Conservation (phyloP, 2,797 vertebrate genomes). For the Danio kyathit region DNA sequence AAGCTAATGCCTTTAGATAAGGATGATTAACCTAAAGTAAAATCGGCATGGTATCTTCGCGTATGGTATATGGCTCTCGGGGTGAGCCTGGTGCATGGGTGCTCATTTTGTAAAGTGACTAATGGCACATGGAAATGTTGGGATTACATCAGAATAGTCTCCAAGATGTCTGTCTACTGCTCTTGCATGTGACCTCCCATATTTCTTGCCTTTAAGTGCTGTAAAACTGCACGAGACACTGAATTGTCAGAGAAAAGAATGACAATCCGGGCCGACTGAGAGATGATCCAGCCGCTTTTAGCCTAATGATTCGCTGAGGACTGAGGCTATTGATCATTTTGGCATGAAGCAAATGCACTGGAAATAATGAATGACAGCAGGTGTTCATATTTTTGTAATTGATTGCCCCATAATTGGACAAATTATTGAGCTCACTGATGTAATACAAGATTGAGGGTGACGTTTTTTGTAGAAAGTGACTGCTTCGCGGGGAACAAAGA, state of each 20-base stretch:
- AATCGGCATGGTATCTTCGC: slow-evolving; percentile 42
- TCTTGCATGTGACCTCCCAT: slow-evolving; percentile 50
- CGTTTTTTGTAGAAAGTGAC: slow-evolving; percentile 64
- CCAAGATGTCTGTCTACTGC: slow-evolving; percentile 46
- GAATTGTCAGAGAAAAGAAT: slow-evolving; percentile 56
- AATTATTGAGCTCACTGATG: slow-evolving; percentile 74
- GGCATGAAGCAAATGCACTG: slow-evolving; percentile 62
- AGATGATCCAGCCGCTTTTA: slow-evolving; percentile 58
- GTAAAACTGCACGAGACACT: slow-evolving; percentile 47
- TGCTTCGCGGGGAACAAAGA: slow-evolving; percentile 66
- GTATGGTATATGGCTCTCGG: slow-evolving; percentile 46
- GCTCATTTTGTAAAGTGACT: slow-evolving; percentile 42
- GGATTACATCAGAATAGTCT: slow-evolving; percentile 49
- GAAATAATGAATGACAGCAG: slow-evolving; percentile 76
- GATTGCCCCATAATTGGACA: slow-evolving; percentile 77
- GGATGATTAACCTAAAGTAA: slow-evolving; percentile 66
- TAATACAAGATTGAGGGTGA: slow-evolving; percentile 68
- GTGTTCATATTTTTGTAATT: slow-evolving; percentile 76
- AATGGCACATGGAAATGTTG: slow-evolving; percentile 30
- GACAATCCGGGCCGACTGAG: slow-evolving; percentile 43
- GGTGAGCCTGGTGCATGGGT: slow-evolving; percentile 23
- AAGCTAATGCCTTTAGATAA: slow-evolving; percentile 58
- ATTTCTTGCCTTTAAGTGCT: slow-evolving; percentile 39
- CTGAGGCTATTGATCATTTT: slow-evolving; percentile 64
- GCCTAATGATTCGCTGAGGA: slow-evolving; percentile 63